phyloP scores from a whole-genome alignment of 2,888 invertebrate genomes.

The Sarcophaga variegata region DNA sequence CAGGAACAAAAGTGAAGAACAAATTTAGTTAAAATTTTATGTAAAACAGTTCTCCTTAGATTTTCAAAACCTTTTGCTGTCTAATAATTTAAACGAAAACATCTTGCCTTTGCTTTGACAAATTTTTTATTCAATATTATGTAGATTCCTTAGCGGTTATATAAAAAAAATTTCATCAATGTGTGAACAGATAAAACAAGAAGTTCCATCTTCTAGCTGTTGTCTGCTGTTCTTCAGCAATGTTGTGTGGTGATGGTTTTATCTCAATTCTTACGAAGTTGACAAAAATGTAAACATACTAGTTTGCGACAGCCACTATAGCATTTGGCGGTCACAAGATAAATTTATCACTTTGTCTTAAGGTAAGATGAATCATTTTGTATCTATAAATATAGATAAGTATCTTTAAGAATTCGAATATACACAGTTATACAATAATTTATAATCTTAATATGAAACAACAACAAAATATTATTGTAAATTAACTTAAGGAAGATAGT shows the following conservation, averaged over 20 bases:
- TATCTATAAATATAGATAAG: not conserved
- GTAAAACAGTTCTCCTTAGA: no score
- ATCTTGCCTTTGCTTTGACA: not conserved
- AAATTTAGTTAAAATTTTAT: no score
- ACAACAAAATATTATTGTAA: no score
- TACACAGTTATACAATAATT: not conserved
- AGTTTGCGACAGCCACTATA: conserved; percentile 41
- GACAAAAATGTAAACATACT: conserved; percentile 30
- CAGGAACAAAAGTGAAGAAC: no score
- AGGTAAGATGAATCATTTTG: conserved; percentile 23
- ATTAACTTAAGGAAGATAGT: no score
- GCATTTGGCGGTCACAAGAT: conserved; percentile 9
- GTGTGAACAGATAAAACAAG: conserved; percentile 26
- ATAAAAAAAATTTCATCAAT: not conserved
- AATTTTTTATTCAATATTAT: not conserved
- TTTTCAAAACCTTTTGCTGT: no score
- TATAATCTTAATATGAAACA: not conserved
- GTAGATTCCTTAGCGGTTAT: not conserved
- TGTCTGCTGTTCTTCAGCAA: not conserved
- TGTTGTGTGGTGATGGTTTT: not conserved
- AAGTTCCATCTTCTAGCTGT: not conserved
- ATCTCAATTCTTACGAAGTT: conserved; percentile 4
- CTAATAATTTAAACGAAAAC: no score
- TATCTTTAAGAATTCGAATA: no score
- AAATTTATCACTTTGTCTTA: conserved; percentile 6